Conservation (phyloP, 2,888 invertebrate species). For the Cybosia mesomella region DNA sequence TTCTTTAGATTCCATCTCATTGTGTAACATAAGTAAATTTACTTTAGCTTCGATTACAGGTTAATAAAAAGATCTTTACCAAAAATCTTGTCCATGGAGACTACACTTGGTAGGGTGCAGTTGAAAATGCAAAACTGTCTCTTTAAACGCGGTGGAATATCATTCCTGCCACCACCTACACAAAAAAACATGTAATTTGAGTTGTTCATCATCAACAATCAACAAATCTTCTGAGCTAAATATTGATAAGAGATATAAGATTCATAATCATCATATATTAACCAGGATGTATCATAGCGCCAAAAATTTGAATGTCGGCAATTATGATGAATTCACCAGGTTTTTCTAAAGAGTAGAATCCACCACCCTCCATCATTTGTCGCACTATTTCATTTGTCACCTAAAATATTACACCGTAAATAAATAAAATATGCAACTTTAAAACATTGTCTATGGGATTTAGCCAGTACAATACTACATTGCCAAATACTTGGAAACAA, state of each 20-base stretch:
- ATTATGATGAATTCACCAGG: constrained; percentile 95
- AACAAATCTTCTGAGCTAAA: not conserved
- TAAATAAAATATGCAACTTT: not conserved
- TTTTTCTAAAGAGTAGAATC: constrained; percentile 95
- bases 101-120: constrained; percentile 94
- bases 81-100: constrained; percentile 96
- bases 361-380: constrained; percentile 94
- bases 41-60: not conserved
- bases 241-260: not conserved
- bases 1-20: not conserved
- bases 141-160: constrained; percentile 94
- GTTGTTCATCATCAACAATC: not conserved
- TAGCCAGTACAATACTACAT: not conserved
- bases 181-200: not conserved
- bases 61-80: constrained; percentile 73
- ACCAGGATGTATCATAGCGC: constrained; percentile 97
- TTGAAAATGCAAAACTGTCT: constrained; percentile 95
- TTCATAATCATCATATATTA: not conserved
- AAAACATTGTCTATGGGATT: too few relatives aligned
- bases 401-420: constrained; percentile 50
- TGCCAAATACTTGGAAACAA: not conserved
- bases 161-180: constrained; percentile 94
- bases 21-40: too few relatives aligned
- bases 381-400: constrained; percentile 96
- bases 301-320: constrained; percentile 93